phyloP scores from a whole-genome alignment of 1,140 invertebrate species.

The Akabosia matsudoensis region DNA sequence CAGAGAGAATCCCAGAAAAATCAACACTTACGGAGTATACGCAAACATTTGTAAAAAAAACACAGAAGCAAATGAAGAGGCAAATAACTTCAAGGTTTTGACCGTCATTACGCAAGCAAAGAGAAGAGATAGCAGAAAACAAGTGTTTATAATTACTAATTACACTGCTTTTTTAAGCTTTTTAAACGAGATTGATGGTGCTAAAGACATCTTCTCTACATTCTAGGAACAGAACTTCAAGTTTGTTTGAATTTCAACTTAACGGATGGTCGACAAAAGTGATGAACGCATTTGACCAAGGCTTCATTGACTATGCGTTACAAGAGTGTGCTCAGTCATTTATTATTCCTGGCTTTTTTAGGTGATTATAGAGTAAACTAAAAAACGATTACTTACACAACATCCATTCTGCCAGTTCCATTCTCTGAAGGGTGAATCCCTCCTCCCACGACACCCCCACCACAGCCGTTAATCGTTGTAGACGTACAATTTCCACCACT shows the following conservation, averaged over 20 bases:
- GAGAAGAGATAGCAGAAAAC: not conserved
- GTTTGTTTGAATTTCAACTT: too few relatives aligned
- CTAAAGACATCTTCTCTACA: too few relatives aligned
- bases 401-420: slow-evolving; percentile 7
- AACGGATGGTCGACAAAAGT: too few relatives aligned
- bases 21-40: not conserved
- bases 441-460: slow-evolving; percentile 10
- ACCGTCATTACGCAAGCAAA: not conserved
- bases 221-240: too few relatives aligned
- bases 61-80: not conserved
- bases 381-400: slow-evolving; percentile 9
- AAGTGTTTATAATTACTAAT: not conserved
- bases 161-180: not conserved
- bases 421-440: not conserved
- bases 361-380: not conserved
- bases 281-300: too few relatives aligned
- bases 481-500: slow-evolving; percentile 5
- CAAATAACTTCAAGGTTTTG: not conserved
- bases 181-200: too few relatives aligned
- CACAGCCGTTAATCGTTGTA: slow-evolving; percentile 1
- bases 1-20: too few relatives aligned
- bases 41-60: not conserved
- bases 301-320: too few relatives aligned
- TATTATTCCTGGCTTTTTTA: too few relatives aligned
- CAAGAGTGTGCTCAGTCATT: too few relatives aligned